phyloP scores from a whole-genome alignment of 2,797 vertebrate genomes.

The Chelon auratus region DNA sequence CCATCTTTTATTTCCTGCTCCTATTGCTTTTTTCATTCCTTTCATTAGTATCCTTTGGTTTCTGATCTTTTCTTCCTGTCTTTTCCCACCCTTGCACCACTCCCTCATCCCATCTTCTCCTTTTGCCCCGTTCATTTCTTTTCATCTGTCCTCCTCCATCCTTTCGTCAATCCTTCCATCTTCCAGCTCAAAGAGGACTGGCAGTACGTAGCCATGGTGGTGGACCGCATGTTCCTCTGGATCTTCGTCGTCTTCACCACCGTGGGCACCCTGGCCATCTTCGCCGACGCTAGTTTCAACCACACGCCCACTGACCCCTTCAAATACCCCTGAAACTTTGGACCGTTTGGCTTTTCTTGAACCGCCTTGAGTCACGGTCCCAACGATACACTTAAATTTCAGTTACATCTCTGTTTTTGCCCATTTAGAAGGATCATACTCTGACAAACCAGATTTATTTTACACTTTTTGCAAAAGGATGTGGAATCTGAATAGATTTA shows the following conservation, averaged over 20 bases:
- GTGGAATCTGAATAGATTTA: not conserved
- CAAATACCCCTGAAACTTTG: constrained; percentile 57
- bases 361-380: not conserved
- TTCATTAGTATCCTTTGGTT: not conserved
- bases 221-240: constrained; percentile 91
- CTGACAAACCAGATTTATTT: not conserved
- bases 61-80: not conserved
- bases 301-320: constrained; percentile 83
- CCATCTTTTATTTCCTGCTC: too few relatives aligned
- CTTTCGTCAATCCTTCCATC: not conserved
- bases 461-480: not conserved
- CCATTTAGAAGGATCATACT: not conserved
- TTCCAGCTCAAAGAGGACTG: constrained; percentile 89
- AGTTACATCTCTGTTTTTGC: not conserved
- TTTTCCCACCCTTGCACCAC: not conserved
- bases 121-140: fast-evolving
- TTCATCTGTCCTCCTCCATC: not conserved
- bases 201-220: constrained; percentile 94
- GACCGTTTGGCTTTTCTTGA: not conserved
- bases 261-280: constrained; percentile 89
- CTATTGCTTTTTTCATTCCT: too few relatives aligned
- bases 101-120: not conserved
- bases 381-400: not conserved
- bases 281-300: constrained; percentile 89
- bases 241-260: constrained; percentile 88